Evolutionary conservation across 2,888 invertebrate genomes (phyloP).

Genomic region (Cetonia aurata): DNA sequence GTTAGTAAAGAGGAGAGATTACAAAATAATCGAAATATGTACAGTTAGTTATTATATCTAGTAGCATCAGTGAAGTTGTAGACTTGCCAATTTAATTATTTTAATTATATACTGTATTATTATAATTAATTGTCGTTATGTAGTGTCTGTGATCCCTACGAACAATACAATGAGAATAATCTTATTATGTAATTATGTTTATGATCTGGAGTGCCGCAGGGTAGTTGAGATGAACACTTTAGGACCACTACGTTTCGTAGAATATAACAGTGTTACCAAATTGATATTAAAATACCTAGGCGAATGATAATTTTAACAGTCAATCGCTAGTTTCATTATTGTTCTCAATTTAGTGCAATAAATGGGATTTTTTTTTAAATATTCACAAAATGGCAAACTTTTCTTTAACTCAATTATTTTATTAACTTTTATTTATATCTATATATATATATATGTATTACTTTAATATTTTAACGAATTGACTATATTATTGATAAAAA

Average conservation of each 20-base stretch:
- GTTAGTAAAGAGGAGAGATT: neutral
- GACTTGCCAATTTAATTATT: slow-evolving; percentile 35
- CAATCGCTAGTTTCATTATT: no score
- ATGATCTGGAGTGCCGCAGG: slow-evolving; percentile 30
- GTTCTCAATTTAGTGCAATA: neutral
- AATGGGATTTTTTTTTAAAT: neutral
- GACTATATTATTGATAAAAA: slow-evolving; percentile 6
- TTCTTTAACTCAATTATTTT: slow-evolving; percentile 2
- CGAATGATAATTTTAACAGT: slow-evolving; percentile 18
- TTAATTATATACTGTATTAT: slow-evolving; percentile 15
- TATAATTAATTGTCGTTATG: slow-evolving; percentile 24
- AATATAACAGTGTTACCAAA: slow-evolving; percentile 30
- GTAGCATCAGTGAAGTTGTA: slow-evolving; percentile 6
- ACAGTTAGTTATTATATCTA: slow-evolving; percentile 13
- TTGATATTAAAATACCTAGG: slow-evolving; percentile 27
- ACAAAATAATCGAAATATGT: slow-evolving; percentile 4
- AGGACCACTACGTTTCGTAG: slow-evolving; percentile 11
- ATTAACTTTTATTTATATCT: slow-evolving; percentile 18
- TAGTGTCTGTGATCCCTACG: slow-evolving; percentile 39
- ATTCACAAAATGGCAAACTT: neutral
- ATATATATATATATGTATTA: neutral
- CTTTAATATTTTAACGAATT: neutral
- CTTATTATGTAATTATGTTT: neutral
- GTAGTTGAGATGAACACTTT: slow-evolving; percentile 3
- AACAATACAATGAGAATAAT: slow-evolving; percentile 25